These are phyloP conservation scores for Sicus ferrugineus DNA, from an alignment of 2,888 invertebrate genomes.

Conservation along the genomic window DNA sequence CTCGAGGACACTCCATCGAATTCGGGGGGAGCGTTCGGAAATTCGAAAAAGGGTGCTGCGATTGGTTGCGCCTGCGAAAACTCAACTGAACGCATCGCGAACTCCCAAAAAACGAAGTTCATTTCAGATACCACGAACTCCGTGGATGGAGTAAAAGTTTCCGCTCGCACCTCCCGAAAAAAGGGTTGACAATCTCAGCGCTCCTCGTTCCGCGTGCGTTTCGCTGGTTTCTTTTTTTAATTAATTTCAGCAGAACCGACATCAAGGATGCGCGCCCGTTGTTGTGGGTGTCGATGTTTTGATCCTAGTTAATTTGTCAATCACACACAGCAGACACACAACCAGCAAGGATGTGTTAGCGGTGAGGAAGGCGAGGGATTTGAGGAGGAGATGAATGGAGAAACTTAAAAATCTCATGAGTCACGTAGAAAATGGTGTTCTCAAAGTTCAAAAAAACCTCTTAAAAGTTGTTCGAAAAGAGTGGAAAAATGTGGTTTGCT, in stretches of 20 bases:
- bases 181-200: neutral
- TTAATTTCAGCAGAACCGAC: slow-evolving; percentile 45
- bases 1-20: neutral
- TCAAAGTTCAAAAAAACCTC: too few species aligned
- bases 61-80: neutral
- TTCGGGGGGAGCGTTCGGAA: neutral
- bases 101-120: slow-evolving; percentile 35
- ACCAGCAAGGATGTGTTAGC: too few species aligned
- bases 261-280: neutral
- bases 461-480: neutral
- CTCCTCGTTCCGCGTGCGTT: neutral
- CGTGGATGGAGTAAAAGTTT: neutral
- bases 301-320: slow-evolving; percentile 54
- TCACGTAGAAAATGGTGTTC: too few species aligned
- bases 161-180: neutral
- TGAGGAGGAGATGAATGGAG: neutral
- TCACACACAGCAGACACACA: slow-evolving; percentile 46
- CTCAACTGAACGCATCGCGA: slow-evolving; percentile 36
- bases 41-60: neutral
- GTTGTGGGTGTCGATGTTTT: slow-evolving; percentile 50
- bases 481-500: neutral
- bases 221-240: too few species aligned
- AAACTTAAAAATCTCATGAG: slow-evolving; percentile 2
- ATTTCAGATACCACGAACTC: neutral
- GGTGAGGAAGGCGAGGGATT: neutral